phyloP scores from a whole-genome alignment of 2,113 vertebrate genomes.

The Pituophis catenifer region DNA sequence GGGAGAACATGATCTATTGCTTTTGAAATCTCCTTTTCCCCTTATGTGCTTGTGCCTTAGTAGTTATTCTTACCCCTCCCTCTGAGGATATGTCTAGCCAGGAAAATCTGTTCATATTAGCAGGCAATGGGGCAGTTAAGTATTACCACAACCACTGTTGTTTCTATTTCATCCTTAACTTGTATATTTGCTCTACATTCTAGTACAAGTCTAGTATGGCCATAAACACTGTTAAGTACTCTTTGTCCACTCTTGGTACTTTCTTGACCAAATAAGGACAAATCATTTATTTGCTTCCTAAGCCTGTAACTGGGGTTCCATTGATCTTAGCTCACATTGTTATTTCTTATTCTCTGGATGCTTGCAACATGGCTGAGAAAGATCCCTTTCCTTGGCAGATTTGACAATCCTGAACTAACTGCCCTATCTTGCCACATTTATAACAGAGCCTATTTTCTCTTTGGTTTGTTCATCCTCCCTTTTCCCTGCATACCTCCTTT shows the following conservation, averaged over 20 bases:
- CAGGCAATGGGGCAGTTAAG: neutral
- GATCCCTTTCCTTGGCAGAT: neutral
- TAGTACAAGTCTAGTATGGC: neutral
- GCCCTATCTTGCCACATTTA: neutral
- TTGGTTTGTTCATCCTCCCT: neutral
- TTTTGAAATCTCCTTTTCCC: neutral
- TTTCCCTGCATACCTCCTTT: neutral
- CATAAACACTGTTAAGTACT: neutral
- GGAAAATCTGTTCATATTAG: neutral
- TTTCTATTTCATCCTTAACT: neutral
- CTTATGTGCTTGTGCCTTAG: neutral
- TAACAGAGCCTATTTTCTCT: neutral
- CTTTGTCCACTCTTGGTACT: neutral
- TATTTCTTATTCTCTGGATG: neutral
- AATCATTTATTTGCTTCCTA: neutral
- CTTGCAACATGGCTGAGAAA: neutral
- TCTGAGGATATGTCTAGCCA: neutral
- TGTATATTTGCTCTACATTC: neutral
- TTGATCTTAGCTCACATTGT: neutral
- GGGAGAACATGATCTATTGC: neutral
- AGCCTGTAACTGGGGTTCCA: neutral
- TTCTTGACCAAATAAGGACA: neutral
- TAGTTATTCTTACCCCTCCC: neutral
- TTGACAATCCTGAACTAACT: neutral
- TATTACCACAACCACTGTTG: neutral